phyloP scores from a whole-genome alignment of 1,140 invertebrate species.

The Cydia pomonella region DNA sequence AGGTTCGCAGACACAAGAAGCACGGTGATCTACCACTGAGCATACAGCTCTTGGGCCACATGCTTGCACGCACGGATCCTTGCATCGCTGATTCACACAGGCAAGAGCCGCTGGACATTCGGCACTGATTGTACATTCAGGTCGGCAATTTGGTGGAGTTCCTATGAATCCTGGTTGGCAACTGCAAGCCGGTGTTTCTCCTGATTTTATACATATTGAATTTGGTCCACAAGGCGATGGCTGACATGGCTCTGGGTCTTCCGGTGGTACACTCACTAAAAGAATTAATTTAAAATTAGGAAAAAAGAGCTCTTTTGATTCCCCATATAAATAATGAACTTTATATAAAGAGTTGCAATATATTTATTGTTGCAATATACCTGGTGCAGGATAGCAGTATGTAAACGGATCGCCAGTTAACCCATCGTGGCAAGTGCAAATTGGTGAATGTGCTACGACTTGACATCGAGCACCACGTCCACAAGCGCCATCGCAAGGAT shows the following conservation, averaged over 20 bases:
- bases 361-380: too few relatives aligned
- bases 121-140: slow-evolving; percentile 89
- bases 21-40: slow-evolving; percentile 85
- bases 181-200: slow-evolving; percentile 87
- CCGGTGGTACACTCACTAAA: slow-evolving; percentile 40
- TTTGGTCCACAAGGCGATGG: slow-evolving; percentile 91
- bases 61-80: slow-evolving; percentile 86
- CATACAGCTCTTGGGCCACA: slow-evolving; percentile 85
- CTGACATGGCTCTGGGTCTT: slow-evolving; percentile 84
- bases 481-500: slow-evolving; percentile 88
- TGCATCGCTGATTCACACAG: slow-evolving; percentile 86
- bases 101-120: slow-evolving; percentile 87
- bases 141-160: slow-evolving; percentile 88
- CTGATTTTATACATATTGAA: slow-evolving; percentile 86
- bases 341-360: too few relatives aligned
- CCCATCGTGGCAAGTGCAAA: slow-evolving; percentile 88
- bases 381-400: slow-evolving; percentile 84
- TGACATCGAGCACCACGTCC: slow-evolving; percentile 89
- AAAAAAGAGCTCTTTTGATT: neutral
- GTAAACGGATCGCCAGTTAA: slow-evolving; percentile 91
- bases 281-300: neutral
- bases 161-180: slow-evolving; percentile 89
- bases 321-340: too few relatives aligned
- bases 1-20: slow-evolving; percentile 85
- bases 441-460: slow-evolving; percentile 90